Evolutionary conservation across 2,888 invertebrate genomes (phyloP).

Genomic region (Noctua janthe): DNA sequence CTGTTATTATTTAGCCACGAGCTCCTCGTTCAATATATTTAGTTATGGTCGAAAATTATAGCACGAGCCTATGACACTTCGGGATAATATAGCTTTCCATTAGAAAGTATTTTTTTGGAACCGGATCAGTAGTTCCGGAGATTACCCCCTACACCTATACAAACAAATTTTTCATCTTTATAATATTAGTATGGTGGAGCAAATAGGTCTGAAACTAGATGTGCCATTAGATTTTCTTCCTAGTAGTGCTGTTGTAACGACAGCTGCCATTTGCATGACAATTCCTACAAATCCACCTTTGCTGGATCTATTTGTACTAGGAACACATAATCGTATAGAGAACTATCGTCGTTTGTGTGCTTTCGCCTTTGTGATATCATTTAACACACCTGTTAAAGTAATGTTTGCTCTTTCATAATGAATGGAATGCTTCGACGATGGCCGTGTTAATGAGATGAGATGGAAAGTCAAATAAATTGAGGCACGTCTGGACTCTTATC

Average conservation of each 20-base stretch:
- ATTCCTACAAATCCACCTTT: background rate
- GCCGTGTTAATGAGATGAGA: constrained; percentile 58
- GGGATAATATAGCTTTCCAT: too few species aligned
- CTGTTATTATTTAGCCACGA: too few species aligned
- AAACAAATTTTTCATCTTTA: background rate
- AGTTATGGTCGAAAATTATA: too few species aligned
- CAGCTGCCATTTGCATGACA: background rate
- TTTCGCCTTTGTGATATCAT: constrained; percentile 55
- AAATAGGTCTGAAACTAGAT: background rate
- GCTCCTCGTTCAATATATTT: too few species aligned
- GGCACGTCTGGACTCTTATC: constrained; percentile 27
- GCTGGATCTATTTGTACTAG: background rate
- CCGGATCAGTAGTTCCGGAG: too few species aligned
- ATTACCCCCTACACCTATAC: too few species aligned
- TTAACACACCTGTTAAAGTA: constrained; percentile 71
- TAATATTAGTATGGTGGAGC: background rate
- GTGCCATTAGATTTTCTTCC: background rate
- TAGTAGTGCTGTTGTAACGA: background rate
- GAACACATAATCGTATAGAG: background rate
- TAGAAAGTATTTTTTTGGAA: too few species aligned
- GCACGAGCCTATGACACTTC: too few species aligned
- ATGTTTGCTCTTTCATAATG: constrained; percentile 62
- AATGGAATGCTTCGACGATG: constrained; percentile 61
- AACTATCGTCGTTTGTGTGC: constrained; percentile 26
- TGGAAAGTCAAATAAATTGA: constrained; percentile 46